A percentile compares a stretch with the other conserved stretches of the same genome.
Evolutionary conservation across 2,113 vertebrate genomes (phyloP).

Genomic region (Phrynosoma platyrhinos): DNA sequence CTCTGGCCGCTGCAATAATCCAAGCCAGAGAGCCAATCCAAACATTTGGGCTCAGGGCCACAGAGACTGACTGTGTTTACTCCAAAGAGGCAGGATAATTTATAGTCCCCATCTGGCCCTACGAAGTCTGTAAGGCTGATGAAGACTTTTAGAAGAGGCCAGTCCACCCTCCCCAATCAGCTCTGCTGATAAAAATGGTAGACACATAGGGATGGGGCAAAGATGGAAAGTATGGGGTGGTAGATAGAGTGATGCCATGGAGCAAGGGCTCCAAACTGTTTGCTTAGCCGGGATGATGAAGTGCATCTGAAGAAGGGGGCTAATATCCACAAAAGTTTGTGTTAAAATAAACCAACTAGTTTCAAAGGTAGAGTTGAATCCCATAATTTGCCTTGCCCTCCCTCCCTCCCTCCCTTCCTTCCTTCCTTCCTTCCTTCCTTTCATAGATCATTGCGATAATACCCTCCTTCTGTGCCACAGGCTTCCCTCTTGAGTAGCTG

Average conservation of each 20-base stretch:
- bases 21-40: conserved; percentile 9
- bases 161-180: background rate
- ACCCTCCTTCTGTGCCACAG: too few species aligned
- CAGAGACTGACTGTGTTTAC: background rate
- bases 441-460: too few species aligned
- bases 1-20: background rate
- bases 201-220: background rate
- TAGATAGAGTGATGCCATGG: background rate
- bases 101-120: conserved; percentile 10
- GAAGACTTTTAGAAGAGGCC: background rate
- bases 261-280: too few species aligned
- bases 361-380: too few species aligned
- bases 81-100: conserved; percentile 1
- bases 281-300: too few species aligned
- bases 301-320: too few species aligned
- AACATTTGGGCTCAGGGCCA: background rate
- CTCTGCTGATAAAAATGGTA: background rate
- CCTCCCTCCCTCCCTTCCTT: too few species aligned
- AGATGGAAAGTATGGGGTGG: background rate
- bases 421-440: too few species aligned
- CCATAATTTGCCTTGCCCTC: too few species aligned
- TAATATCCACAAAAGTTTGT: too few species aligned
- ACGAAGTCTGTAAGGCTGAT: background rate
- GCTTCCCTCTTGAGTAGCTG: too few species aligned
- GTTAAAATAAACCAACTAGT: too few species aligned